phyloP scores from a whole-genome alignment of 2,888 invertebrate genomes.

The Argynnis bischoffii region DNA sequence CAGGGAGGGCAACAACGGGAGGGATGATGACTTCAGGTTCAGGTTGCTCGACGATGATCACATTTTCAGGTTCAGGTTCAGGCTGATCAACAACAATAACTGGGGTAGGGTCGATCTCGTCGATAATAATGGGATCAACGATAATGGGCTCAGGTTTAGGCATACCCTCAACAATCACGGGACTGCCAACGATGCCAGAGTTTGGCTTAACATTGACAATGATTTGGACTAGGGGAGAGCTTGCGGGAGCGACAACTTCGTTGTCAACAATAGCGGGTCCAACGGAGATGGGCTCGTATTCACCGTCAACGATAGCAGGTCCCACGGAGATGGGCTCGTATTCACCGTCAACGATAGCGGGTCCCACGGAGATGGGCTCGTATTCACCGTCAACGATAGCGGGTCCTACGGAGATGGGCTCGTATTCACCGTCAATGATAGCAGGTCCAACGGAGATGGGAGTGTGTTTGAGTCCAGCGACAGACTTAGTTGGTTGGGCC shows the following conservation, averaged over 20 bases:
- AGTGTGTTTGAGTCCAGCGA: conserved; percentile 20
- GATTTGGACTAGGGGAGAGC: conserved; percentile 44
- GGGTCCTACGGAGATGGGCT: conserved; percentile 41
- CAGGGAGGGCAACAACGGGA: conserved; percentile 9
- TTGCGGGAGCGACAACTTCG: conserved; percentile 14
- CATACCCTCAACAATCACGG: conserved; percentile 5
- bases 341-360: too few species aligned
- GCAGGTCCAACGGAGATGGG: conserved; percentile 33
- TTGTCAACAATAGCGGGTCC: conserved; percentile 25
- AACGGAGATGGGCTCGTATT: not conserved
- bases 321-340: conserved; percentile 17
- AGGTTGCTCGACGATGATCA: not conserved
- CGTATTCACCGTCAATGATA: conserved; percentile 30
- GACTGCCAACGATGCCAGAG: conserved; percentile 14
- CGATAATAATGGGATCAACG: not conserved
- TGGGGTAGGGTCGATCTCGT: not conserved
- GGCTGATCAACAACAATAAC: not conserved
- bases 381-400: conserved; percentile 33
- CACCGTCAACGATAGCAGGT: conserved; percentile 20
- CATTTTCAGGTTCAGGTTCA: not conserved
- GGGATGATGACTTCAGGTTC: not conserved
- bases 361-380: not conserved
- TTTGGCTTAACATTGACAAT: conserved; percentile 42
- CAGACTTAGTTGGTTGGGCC: conserved; percentile 32
- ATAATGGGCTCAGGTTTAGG: not conserved